Evolutionary conservation across 1,140 invertebrate species (phyloP), one percentile per base, ranked within the genome.

Genomic region (Drosophila pectinifera): DNA sequence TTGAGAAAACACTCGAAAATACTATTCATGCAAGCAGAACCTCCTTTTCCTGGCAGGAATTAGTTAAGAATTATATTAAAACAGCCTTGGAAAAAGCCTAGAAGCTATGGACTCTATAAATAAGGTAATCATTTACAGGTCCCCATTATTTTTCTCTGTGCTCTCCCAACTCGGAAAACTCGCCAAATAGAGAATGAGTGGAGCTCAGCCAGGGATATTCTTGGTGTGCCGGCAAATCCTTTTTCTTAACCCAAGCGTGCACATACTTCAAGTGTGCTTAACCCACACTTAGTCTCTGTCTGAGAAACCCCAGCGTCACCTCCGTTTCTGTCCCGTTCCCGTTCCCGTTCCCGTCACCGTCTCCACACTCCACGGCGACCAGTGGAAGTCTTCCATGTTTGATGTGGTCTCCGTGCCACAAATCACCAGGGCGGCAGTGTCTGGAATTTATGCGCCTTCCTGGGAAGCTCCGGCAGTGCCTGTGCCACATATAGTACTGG

Each of bases 191-290:
- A 49, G 48, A 36, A 36, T 22, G 49, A 16, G 41, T 16, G 69
- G 24, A 24, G 38, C 22, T 61, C 57, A 55, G 53, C 34, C 39
- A 16, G 45, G 24, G 11, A 46, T 20, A 13, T 67, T 18, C 55
- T 69, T 49, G 54, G 45, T 48, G 63, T 56, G 54, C 72, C 56
- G 57, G 65, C 45, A 86, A 86, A 86, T 86, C 82, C 82, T 86
- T 88, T 86, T 86, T 82, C 79, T 79, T 86, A 79, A 79, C 69
- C 65, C 72, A 76, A 77, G 68, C 77, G 65, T 68, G 59, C 73
- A 80, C 82, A 88, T 79, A 83, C 83, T 79, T 86, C 79, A 88
- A 83, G 78, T 88, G 74, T 85, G 84, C 82, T 86, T 86, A 88
- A 73, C 58, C 51, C 74, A 72, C 65, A 72, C 65, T 72, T 70